A percentile compares a stretch with the other conserved stretches of the same genome.
Evolutionary conservation across 2,888 invertebrate species (phyloP).

Genomic region (Tiphia femorata): DNA sequence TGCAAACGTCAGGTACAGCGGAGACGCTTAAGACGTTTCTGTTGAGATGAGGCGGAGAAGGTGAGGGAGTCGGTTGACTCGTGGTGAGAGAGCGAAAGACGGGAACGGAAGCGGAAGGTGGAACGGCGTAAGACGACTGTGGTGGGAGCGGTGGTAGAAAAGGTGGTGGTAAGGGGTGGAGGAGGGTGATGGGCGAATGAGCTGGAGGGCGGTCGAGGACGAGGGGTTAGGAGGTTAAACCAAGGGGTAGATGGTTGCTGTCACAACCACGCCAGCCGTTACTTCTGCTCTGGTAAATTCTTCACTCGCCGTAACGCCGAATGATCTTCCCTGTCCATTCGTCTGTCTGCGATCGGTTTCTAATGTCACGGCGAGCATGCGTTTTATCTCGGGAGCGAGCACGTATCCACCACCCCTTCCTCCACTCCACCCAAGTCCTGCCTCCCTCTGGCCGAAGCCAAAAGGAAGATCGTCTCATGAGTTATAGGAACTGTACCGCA

Average conservation of each 20-base stretch:
- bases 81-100: conserved; percentile 29
- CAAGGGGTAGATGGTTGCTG: conserved; percentile 49
- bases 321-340: conserved; percentile 56
- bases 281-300: conserved; percentile 56
- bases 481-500: too few relatives aligned
- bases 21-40: conserved; percentile 39
- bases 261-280: conserved; percentile 57
- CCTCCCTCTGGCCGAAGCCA: too few relatives aligned
- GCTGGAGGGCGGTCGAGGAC: too few relatives aligned
- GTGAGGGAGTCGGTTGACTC: conserved; percentile 31
- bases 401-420: conserved; percentile 44
- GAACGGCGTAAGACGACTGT: conserved; percentile 55
- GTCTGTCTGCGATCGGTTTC: conserved; percentile 51
- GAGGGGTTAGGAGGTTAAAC: conserved; percentile 59
- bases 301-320: conserved; percentile 48
- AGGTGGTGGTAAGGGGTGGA: conserved; percentile 68
- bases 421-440: conserved; percentile 43
- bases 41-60: conserved; percentile 24
- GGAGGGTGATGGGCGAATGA: conserved; percentile 51
- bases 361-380: too few relatives aligned
- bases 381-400: too few relatives aligned
- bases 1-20: conserved; percentile 65
- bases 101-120: conserved; percentile 60
- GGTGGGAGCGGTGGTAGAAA: conserved; percentile 44
- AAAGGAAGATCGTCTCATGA: too few relatives aligned